Evolutionary conservation across 2,888 invertebrate species (phyloP).

Genomic region (Anorthoa munda): DNA sequence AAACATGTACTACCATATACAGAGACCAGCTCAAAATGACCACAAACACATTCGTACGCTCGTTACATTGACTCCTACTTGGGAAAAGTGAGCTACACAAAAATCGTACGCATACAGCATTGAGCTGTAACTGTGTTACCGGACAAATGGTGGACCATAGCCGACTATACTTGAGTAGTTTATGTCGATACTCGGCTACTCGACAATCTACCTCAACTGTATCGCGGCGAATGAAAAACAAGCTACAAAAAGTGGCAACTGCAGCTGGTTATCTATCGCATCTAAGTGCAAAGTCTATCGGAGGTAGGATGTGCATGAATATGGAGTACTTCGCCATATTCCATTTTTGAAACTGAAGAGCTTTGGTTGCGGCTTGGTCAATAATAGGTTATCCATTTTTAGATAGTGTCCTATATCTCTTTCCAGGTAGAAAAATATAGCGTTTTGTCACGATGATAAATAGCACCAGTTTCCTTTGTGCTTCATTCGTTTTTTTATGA

Average conservation of each 20-base stretch:
- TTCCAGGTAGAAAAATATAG: too few species aligned
- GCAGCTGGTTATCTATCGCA: conserved; percentile 28
- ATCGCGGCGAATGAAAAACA: conserved; percentile 34
- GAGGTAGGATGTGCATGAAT: conserved; percentile 22
- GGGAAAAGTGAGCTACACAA: conserved; percentile 33
- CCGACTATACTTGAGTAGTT: conserved; percentile 23
- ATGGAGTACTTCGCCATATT: conserved; percentile 9
- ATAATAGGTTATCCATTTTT: neutral
- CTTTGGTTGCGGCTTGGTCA: rapidly evolving
- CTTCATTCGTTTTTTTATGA: too few species aligned
- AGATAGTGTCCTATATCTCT: too few species aligned
- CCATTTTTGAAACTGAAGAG: neutral
- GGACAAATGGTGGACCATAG: conserved; percentile 10
- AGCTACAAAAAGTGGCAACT: conserved; percentile 15
- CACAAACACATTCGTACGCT: neutral
- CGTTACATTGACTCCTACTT: conserved; percentile 4
- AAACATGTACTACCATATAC: conserved; percentile 16
- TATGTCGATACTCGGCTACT: conserved; percentile 34
- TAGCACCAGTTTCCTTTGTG: neutral
- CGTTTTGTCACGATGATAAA: neutral
- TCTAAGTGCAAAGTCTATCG: conserved; percentile 21
- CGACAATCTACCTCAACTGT: conserved; percentile 31
- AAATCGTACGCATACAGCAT: conserved; percentile 21
- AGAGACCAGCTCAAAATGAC: neutral
- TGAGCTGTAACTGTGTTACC: conserved; percentile 37